Base-by-base conservation (phyloP, 2,113 vertebrate genomes). In the Opisthocomus hoazin region DNA sequence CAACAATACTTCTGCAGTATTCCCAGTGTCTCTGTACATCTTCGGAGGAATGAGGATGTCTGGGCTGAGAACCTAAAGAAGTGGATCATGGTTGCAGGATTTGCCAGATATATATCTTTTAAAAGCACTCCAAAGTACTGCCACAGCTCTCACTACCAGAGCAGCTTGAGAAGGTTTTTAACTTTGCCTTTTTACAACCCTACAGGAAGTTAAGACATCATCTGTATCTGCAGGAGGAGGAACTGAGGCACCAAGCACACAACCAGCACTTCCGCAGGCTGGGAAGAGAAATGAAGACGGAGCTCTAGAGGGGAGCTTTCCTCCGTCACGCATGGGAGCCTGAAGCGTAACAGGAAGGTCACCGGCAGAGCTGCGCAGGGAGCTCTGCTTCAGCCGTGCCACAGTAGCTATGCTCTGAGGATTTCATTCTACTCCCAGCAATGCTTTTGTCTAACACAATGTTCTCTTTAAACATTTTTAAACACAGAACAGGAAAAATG, bases 301-400 rank as follows among this genome's bases (percentile, higher is more conserved):
- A 57, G 70, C 19, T 48, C 63, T 24, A 9, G 53, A 82, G 39
- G 23, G 29, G 24, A 68, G 37, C 56, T 43, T 29, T 77, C 61
- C 57, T 89, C 22, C 5, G 37, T 5, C 1, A 2, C 48, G 36
- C 14, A 14, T 0, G 4, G 20, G 29, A 76, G 27, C 63, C 60
- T n/a, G 63, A 17, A 37, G 46, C 23, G 37, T 6, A 71, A 32
- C 12, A 46, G 58, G 34, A 48, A 56, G 24, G 57, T 20, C 30
- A 53, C 1, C 2, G 10, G 17, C 57, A 75, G 66, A 41, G 70
- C 30, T 32, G 56, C 4, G 41, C n/a, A 15, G 43, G 58, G 11
- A 34, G 60, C 69, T 57, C 43, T 70, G 56, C 36, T 45, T 37
- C 71, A 66, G 84, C 48, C 41, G 3, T 10, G 22, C 32, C 32